phyloP scores from a whole-genome alignment of 2,888 invertebrate genomes.

The Litoditis marina region DNA sequence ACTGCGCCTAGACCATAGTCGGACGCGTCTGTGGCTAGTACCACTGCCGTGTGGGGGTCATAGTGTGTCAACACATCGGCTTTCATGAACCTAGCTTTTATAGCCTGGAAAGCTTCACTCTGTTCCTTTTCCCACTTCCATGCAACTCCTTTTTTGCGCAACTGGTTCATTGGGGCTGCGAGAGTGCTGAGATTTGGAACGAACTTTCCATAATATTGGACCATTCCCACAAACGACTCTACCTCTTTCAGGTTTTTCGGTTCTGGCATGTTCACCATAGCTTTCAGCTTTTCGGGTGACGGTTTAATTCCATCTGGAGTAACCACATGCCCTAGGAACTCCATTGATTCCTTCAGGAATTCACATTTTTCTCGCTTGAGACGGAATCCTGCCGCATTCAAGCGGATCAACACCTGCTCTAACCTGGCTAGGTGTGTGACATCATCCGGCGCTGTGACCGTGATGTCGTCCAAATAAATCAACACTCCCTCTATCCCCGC shows the following conservation, averaged over 20 bases:
- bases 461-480: slow-evolving; percentile 39
- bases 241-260: slow-evolving; percentile 45
- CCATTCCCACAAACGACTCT: too few relatives aligned
- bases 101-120: slow-evolving; percentile 4
- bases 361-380: slow-evolving; percentile 42
- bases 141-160: slow-evolving; percentile 12
- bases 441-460: slow-evolving; percentile 24
- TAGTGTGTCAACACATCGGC: slow-evolving; percentile 29
- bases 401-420: slow-evolving; percentile 21
- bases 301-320: slow-evolving; percentile 37
- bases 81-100: neutral
- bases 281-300: slow-evolving; percentile 38
- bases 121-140: slow-evolving; percentile 10
- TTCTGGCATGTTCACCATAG: slow-evolving; percentile 43
- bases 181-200: too few relatives aligned
- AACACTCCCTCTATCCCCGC: slow-evolving; percentile 31
- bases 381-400: slow-evolving; percentile 29
- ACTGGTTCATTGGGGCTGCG: too few relatives aligned
- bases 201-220: too few relatives aligned
- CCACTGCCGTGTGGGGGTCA: slow-evolving; percentile 19
- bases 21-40: slow-evolving; percentile 37
- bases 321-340: slow-evolving; percentile 45
- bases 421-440: slow-evolving; percentile 31
- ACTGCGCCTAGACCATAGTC: slow-evolving; percentile 44
- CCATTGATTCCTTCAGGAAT: slow-evolving; percentile 32